phyloP scores from a whole-genome alignment of 2,797 vertebrate species.

The Oreonectes daqikongensis region DNA sequence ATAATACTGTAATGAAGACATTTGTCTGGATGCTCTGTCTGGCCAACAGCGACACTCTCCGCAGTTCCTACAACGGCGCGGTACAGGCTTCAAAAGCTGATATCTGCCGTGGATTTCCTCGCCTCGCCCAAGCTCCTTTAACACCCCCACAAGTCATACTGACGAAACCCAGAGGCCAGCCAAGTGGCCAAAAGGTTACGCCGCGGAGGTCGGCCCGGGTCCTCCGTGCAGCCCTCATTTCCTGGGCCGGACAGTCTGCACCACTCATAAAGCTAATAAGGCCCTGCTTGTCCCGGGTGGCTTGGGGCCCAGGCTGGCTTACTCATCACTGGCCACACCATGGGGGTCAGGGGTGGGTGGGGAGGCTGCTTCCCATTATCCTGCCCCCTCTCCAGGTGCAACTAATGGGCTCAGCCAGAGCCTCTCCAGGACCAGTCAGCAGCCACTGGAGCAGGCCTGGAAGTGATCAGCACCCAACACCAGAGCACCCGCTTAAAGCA shows the following conservation, averaged over 20 bases:
- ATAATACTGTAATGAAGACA: not conserved
- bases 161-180: slow-evolving; percentile 85
- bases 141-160: slow-evolving; percentile 64
- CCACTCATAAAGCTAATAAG: slow-evolving; percentile 91
- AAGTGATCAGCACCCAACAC: slow-evolving; percentile 78
- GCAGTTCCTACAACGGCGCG: not conserved
- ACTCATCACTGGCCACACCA: slow-evolving; percentile 69
- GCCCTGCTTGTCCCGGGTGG: slow-evolving; percentile 77
- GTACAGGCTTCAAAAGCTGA: slow-evolving; percentile 14
- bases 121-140: slow-evolving; percentile 15
- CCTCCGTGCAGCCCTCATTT: slow-evolving; percentile 86
- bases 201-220: slow-evolving; percentile 76
- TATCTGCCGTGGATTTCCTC: slow-evolving; percentile 48
- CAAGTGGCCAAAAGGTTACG: slow-evolving; percentile 80
- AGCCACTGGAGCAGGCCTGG: slow-evolving; percentile 76
- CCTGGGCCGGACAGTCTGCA: slow-evolving; percentile 85
- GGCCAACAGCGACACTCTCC: not conserved
- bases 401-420: slow-evolving; percentile 82
- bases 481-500: slow-evolving; percentile 30
- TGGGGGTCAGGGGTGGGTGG: slow-evolving; percentile 62
- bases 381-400: slow-evolving; percentile 83
- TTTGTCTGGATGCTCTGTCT: slow-evolving; percentile 1
- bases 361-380: slow-evolving; percentile 83
- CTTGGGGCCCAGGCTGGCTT: slow-evolving; percentile 65
- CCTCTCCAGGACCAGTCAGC: slow-evolving; percentile 76